These are phyloP conservation scores for Saxicola maurus DNA, from an alignment of 2,797 vertebrate species.

Conservation along the genomic window DNA sequence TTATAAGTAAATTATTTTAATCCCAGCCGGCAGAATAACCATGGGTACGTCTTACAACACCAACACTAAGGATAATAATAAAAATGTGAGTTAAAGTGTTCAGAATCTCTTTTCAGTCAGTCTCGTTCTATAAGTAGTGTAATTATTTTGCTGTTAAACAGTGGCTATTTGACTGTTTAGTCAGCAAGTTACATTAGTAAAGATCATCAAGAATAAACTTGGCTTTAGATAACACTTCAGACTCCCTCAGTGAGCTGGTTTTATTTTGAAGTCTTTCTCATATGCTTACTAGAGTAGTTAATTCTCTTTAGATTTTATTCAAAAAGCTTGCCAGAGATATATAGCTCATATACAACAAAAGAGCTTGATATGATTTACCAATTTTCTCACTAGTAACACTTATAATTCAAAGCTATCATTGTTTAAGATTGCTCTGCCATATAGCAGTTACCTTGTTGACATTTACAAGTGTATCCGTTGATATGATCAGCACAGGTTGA, in stretches of 20 bases:
- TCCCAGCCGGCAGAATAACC: neutral
- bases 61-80: neutral
- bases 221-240: neutral
- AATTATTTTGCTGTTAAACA: neutral
- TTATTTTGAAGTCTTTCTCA: neutral
- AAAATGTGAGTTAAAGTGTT: neutral
- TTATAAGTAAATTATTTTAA: neutral
- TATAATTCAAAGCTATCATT: neutral
- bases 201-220: neutral
- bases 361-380: neutral
- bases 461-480: conserved; percentile 83
- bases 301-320: neutral
- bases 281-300: neutral
- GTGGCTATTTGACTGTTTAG: neutral
- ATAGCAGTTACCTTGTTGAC: conserved; percentile 78
- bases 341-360: neutral
- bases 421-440: neutral
- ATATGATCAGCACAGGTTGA: conserved; percentile 82
- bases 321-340: neutral
- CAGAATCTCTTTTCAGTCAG: neutral
- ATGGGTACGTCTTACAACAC: neutral
- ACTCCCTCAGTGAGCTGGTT: neutral
- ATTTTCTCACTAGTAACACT: neutral
- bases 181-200: neutral
- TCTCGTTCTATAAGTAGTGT: neutral